Base-by-base conservation (phyloP, 2,888 invertebrate genomes). In the Polydrusus pterygomalis region DNA sequence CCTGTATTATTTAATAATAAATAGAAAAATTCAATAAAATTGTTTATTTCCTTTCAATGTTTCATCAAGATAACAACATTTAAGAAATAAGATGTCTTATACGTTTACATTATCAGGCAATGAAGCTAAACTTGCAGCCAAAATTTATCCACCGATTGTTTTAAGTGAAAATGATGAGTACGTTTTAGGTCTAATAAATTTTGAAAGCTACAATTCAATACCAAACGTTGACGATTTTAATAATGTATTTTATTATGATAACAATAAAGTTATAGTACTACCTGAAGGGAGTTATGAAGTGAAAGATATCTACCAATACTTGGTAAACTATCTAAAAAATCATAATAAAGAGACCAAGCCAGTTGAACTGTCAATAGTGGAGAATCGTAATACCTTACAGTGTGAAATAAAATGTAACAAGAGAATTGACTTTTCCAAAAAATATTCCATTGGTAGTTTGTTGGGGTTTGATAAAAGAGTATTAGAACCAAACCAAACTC, bases 201-300 rank as follows among this genome's bases (percentile, higher is more conserved):
- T 65, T 49, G 51, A 77, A 25, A 75, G 47, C 8, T 77, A 65
- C 30, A 68, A 75, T 51, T 34, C 38, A 13, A 74, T 74, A 18
- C 77, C 70, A 15, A 77, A 70, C 43, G 69, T 69, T 20, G 63
- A 69, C 11, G 38, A 63, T 13, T 60, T 18, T 1, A 70, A 64
- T 47, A 74, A 82, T 72, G 71, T n/a, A 25, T 60, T 74, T 62
- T 43, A 60, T 18, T 68, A 58, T 15, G 64, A 17, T 45, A 51
- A 68, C 17, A 51, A 8, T 51, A 45, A 43, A 25, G 2, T 70
- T 30, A 30, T 43, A 8, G 49, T 49, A 2, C 17, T 70, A 43
- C 74, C 74, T 30, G 9, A 25, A 18, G 70, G 56, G 13, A 49
- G 63, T 2, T 74, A 74, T 45, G 25, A 63, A 47, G 30, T 74